These are phyloP conservation scores for Athrips mouffetella DNA, from an alignment of 2,888 invertebrate genomes.

Conservation along the genomic window DNA sequence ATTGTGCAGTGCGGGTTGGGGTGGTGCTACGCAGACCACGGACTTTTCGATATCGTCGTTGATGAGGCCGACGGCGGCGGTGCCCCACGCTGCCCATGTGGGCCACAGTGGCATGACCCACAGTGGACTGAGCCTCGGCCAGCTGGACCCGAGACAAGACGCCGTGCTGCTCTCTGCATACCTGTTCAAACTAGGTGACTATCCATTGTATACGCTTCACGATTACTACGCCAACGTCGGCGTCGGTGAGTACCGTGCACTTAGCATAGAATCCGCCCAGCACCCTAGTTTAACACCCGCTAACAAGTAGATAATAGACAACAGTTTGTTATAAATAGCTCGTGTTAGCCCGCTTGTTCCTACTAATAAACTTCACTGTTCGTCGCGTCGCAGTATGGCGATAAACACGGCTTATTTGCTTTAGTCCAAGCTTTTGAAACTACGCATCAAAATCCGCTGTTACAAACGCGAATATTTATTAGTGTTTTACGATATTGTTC, in stretches of 20 bases:
- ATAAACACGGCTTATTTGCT: conserved; percentile 1
- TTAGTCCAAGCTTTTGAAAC: neutral
- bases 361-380: conserved; percentile 16
- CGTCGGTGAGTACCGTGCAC: conserved; percentile 67
- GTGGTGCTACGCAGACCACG: conserved; percentile 56
- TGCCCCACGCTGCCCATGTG: neutral
- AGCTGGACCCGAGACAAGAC: conserved; percentile 63
- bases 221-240: conserved; percentile 58
- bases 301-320: conserved; percentile 16
- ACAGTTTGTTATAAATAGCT: conserved; percentile 15
- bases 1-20: conserved; percentile 71
- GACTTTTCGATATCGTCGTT: conserved; percentile 73
- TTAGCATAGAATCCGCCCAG: conserved; percentile 6
- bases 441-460: neutral
- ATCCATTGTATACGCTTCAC: conserved; percentile 72
- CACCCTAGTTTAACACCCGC: conserved; percentile 17
- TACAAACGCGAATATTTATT: neutral
- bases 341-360: conserved; percentile 14
- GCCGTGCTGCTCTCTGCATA: conserved; percentile 71
- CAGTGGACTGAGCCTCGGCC: conserved; percentile 57
- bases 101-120: conserved; percentile 16
- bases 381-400: neutral
- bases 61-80: conserved; percentile 60
- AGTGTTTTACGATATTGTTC: conserved; percentile 1
- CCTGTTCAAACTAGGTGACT: conserved; percentile 78